Evolutionary conservation across 1,140 invertebrate genomes (phyloP), one percentile per base, ranked within the genome.

Genomic region (Sycophaga agraensis): DNA sequence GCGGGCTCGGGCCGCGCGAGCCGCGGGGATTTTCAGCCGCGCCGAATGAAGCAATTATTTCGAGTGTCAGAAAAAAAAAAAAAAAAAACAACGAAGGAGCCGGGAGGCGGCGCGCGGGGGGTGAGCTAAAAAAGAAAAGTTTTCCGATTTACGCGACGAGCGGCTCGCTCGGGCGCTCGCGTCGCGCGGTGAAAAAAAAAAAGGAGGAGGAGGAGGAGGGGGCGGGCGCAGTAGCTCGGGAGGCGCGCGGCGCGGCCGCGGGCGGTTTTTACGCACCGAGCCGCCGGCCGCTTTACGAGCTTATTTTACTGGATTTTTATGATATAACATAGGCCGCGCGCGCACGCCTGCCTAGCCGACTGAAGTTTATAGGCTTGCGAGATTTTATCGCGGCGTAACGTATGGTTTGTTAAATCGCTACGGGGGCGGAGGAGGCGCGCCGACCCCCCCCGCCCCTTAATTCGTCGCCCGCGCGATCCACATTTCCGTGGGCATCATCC

Each of bases 221-320:
- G 37, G 19, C 1, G 19, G 39, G 19, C 17, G 50, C 31, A 34
- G 21, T n/a, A n/a, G n/a, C n/a, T n/a, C n/a, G n/a, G n/a, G n/a
- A n/a, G n/a, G n/a, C n/a, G n/a, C n/a, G n/a, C n/a, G n/a, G n/a
- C 34, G 14, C 46, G 43, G 19, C 40, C 24, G n/a, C 37, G 26
- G 12, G 43, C n/a, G 55, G 22, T 51, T 43, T 51, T 50, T 39
- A 34, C 37, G 26, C 57, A 1, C 21, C 21, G 31, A 7, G 6
- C 3, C n/a, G n/a, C n/a, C n/a, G 59, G 66, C 61, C 69, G 67
- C 64, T 78, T 80, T 79, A 80, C 77, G 77, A 79, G 75, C 73
- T 77, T 78, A 80, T 79, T 79, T 80, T 79, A 80, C 78, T 74
- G 74, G 73, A 79, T 80, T 80, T 79, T 79, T 79, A 80, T 80